Evolutionary conservation across 2,113 vertebrate genomes (phyloP).

Genomic region (Axis porcinus): DNA sequence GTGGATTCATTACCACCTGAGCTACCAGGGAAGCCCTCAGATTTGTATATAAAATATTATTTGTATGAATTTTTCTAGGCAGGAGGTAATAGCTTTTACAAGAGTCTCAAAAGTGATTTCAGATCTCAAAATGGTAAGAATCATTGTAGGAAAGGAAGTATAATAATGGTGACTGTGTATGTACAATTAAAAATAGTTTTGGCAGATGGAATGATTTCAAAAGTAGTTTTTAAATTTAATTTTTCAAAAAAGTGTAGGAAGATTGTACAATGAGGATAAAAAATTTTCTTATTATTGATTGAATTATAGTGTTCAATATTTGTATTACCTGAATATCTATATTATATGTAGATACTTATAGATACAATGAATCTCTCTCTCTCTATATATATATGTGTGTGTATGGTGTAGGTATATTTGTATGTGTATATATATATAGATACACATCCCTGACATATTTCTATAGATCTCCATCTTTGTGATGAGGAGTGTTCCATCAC

Average conservation of each 20-base stretch:
- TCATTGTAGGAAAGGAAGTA: background rate
- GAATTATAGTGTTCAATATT: background rate
- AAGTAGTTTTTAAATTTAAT: background rate
- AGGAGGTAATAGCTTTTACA: background rate
- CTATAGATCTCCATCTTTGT: background rate
- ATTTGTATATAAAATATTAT: background rate
- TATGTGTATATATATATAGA: background rate
- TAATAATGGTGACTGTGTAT: background rate
- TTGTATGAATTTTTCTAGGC: background rate
- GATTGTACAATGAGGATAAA: background rate
- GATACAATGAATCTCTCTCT: background rate
- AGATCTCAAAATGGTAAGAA: background rate
- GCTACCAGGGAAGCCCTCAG: background rate
- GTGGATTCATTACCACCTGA: background rate
- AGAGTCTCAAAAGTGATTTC: background rate
- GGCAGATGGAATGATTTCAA: background rate
- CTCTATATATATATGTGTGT: accelerated
- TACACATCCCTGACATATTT: background rate
- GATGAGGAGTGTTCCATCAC: background rate
- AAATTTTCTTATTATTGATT: background rate
- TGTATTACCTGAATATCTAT: background rate
- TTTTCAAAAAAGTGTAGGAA: background rate
- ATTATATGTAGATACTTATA: background rate
- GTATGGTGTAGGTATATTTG: background rate
- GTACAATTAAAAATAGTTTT: background rate